These are phyloP conservation scores for Halocynthia aurantium DNA, from an alignment of 23 tunicate species.

Conservation along the genomic window DNA sequence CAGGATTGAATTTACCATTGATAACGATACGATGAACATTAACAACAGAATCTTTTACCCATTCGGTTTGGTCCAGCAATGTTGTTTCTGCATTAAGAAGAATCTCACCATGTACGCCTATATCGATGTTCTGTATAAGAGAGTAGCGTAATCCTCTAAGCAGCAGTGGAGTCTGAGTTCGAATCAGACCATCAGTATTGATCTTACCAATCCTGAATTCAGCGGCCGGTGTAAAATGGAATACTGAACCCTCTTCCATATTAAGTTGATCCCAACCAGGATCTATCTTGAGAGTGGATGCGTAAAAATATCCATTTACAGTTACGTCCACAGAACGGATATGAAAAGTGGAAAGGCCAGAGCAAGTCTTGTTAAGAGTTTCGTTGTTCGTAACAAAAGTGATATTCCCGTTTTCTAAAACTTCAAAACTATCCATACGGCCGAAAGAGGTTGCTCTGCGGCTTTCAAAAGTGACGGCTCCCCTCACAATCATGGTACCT, in stretches of 20 bases:
- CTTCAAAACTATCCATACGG: background rate
- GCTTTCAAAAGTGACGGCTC: slow-evolving; percentile 4
- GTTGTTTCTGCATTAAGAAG: background rate
- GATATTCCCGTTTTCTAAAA: background rate
- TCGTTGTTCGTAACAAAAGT: background rate
- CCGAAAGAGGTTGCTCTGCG: background rate
- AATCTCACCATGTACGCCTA: background rate
- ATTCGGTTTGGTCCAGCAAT: background rate
- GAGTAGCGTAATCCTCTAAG: background rate
- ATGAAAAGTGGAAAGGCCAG: background rate
- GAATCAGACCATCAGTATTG: background rate
- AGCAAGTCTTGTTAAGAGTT: background rate
- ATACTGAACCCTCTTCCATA: background rate
- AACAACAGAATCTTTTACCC: slow-evolving; percentile 1
- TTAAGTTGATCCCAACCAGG: slow-evolving; percentile 1
- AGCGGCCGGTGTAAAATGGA: background rate
- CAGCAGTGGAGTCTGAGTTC: background rate
- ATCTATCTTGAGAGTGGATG: slow-evolving; percentile 4
- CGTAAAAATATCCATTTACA: slow-evolving; percentile 9
- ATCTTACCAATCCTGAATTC: slow-evolving; percentile 3
- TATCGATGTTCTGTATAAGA: background rate
- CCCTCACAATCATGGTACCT: slow-evolving; percentile 3
- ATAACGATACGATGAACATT: slow-evolving; percentile 3
- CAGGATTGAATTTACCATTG: background rate
- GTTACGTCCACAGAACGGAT: slow-evolving; percentile 5